phyloP scores from a whole-genome alignment of 2,113 vertebrate genomes.

The Sturnus vulgaris region DNA sequence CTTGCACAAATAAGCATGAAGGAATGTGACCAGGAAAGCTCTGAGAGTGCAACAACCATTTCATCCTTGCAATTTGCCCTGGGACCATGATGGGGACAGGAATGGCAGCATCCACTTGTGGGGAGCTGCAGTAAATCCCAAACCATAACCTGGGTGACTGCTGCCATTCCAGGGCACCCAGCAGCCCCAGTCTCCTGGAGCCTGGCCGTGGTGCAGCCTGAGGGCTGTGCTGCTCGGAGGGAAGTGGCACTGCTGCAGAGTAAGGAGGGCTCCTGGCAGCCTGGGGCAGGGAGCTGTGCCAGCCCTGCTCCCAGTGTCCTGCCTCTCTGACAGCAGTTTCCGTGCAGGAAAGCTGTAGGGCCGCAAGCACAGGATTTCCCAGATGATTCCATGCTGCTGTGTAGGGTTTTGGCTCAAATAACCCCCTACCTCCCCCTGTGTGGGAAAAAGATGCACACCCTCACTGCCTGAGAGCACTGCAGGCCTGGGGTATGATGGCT shows the following conservation, averaged over 20 bases:
- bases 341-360: not conserved
- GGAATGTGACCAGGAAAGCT: not conserved
- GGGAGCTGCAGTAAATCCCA: not conserved
- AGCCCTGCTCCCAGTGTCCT: not conserved
- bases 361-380: accelerated
- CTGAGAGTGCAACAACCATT: accelerated
- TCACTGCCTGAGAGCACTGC: not conserved
- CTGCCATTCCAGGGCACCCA: not conserved
- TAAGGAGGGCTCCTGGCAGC: not conserved
- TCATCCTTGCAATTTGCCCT: not conserved
- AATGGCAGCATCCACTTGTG: accelerated
- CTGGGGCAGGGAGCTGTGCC: not conserved
- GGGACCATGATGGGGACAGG: not conserved
- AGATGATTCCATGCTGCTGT: not conserved
- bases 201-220: accelerated
- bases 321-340: not conserved
- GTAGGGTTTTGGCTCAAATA: not conserved
- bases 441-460: not conserved
- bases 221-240: not conserved
- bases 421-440: not conserved
- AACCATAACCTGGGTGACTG: not conserved
- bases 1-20: not conserved
- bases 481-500: not conserved
- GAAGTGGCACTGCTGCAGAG: not conserved
- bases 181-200: not conserved